phyloP scores from a whole-genome alignment of 2,113 vertebrate species.

The Nymphicus hollandicus region DNA sequence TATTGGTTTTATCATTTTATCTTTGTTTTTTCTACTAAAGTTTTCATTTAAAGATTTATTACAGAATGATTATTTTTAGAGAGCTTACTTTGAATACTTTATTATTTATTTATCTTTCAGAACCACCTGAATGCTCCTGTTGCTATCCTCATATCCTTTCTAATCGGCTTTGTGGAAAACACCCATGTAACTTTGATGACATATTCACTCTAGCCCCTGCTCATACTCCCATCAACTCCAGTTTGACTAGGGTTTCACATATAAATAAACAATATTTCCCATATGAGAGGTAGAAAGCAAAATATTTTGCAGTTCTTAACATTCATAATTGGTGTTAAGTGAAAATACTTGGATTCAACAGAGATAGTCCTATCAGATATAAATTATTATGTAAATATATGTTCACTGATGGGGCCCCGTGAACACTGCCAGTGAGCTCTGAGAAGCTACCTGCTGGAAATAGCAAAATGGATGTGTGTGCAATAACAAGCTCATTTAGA shows the following conservation, averaged over 20 bases:
- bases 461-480: neutral
- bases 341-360: neutral
- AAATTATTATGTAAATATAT: neutral
- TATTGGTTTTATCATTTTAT: neutral
- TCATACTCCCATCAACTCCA: neutral
- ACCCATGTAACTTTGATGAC: neutral
- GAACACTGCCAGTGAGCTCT: neutral
- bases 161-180: neutral
- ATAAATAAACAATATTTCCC: neutral
- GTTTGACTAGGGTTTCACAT: neutral
- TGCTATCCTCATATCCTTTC: neutral
- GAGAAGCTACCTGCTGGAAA: neutral
- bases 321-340: neutral
- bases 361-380: neutral
- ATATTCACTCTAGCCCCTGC: neutral
- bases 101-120: neutral
- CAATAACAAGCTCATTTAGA: neutral
- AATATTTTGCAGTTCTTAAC: neutral
- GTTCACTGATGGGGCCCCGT: neutral
- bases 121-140: neutral
- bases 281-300: neutral
- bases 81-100: neutral
- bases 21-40: neutral
- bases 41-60: neutral
- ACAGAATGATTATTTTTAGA: neutral